phyloP scores from a whole-genome alignment of 1,140 invertebrate genomes.

The Lysiphlebus fabarum region DNA sequence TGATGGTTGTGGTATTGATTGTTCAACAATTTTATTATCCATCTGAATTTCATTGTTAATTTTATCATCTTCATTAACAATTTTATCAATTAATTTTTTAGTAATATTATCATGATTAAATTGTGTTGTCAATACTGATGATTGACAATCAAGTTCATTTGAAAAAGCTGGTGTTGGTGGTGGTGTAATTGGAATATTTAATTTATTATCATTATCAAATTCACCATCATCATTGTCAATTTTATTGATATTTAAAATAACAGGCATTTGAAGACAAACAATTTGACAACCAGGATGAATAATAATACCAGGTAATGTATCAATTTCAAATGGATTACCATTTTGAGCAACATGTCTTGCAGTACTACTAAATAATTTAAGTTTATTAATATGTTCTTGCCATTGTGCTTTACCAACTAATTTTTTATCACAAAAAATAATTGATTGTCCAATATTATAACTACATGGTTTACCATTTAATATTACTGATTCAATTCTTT shows the following conservation, averaged over 20 bases:
- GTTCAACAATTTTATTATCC: too few species aligned
- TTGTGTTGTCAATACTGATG: too few species aligned
- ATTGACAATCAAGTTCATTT: slow-evolving; percentile 13
- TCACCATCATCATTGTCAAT: slow-evolving; percentile 24
- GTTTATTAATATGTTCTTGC: slow-evolving; percentile 45
- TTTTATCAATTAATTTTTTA: too few species aligned
- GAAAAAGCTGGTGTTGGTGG: slow-evolving; percentile 36
- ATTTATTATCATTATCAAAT: background rate
- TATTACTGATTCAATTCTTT: slow-evolving; percentile 62
- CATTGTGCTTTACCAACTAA: slow-evolving; percentile 44
- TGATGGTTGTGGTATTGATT: too few species aligned
- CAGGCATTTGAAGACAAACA: slow-evolving; percentile 34
- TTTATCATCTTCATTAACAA: too few species aligned
- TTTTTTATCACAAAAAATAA: slow-evolving; percentile 30
- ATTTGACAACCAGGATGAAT: slow-evolving; percentile 38
- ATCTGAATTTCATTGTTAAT: too few species aligned
- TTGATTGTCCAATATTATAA: slow-evolving; percentile 39
- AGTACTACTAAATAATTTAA: slow-evolving; percentile 44
- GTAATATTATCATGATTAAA: too few species aligned
- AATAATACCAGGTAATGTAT: slow-evolving; percentile 36
- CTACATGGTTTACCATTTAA: slow-evolving; percentile 56
- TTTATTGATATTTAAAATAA: slow-evolving; percentile 32
- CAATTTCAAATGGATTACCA: slow-evolving; percentile 36
- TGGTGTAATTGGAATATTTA: slow-evolving; percentile 31
- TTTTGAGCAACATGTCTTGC: slow-evolving; percentile 37